A percentile compares a stretch with the other conserved stretches of the same genome.
phyloP scores from a whole-genome alignment of 1,140 invertebrate genomes.

The Calycopis cecrops region DNA sequence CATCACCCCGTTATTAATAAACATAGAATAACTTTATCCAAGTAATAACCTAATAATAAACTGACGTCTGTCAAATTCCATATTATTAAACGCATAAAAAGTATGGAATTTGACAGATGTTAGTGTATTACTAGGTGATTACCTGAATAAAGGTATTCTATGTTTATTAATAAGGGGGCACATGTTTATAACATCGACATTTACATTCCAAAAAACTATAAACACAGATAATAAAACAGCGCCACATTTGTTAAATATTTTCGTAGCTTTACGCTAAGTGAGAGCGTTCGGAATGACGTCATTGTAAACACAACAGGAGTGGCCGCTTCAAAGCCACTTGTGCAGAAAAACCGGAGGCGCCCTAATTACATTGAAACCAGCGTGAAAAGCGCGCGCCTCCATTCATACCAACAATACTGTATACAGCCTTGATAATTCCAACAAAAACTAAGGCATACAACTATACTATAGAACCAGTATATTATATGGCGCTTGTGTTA shows the following conservation, averaged over 20 bases:
- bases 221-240: neutral
- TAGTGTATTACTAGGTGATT: too few species aligned
- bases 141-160: too few species aligned
- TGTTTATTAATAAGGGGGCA: too few species aligned
- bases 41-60: too few species aligned
- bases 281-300: slow-evolving; percentile 15
- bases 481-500: slow-evolving; percentile 11
- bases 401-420: slow-evolving; percentile 41
- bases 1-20: too few species aligned
- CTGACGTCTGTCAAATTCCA: too few species aligned
- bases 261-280: slow-evolving; percentile 8
- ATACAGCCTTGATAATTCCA: slow-evolving; percentile 22
- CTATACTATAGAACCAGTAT: slow-evolving; percentile 26
- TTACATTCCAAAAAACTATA: too few species aligned
- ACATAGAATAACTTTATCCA: too few species aligned
- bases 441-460: slow-evolving; percentile 28
- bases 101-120: too few species aligned
- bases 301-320: slow-evolving; percentile 33
- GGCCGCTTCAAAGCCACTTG: slow-evolving; percentile 47
- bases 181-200: too few species aligned
- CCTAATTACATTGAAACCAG: slow-evolving; percentile 61
- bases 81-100: too few species aligned
- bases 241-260: neutral
- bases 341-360: slow-evolving; percentile 45
- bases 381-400: slow-evolving; percentile 40